These are phyloP conservation scores for Digitonthophagus gazella DNA, from an alignment of 2,888 invertebrate genomes.

Conservation along the genomic window DNA sequence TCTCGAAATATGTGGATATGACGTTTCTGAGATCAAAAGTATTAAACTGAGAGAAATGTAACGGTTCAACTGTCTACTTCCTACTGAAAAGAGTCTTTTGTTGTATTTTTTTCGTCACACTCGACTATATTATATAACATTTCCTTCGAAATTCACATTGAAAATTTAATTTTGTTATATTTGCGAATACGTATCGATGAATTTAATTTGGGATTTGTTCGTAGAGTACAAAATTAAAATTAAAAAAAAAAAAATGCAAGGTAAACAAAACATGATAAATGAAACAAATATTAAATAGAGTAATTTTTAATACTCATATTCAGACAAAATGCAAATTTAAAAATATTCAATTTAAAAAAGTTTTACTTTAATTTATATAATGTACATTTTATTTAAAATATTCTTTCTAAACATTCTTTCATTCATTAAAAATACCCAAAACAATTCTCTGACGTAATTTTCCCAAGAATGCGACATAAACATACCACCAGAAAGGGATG, in stretches of 20 bases:
- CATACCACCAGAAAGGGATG: not conserved
- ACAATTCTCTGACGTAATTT: not conserved
- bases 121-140: too few species aligned
- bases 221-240: too few species aligned
- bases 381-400: not conserved
- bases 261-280: not conserved
- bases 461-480: not conserved
- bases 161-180: not conserved
- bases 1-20: not conserved
- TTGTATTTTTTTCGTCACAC: not conserved
- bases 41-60: not conserved
- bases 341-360: too few species aligned
- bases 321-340: not conserved
- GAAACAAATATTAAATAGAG: not conserved
- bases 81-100: not conserved
- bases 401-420: not conserved
- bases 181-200: not conserved
- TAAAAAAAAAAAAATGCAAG: not conserved
- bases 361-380: too few species aligned
- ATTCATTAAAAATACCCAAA: not conserved
- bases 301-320: not conserved
- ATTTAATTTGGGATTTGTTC: not conserved
- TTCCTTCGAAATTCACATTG: not conserved
- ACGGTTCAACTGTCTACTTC: not conserved
- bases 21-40: not conserved